Evolutionary conservation across 2,888 invertebrate species (phyloP).

Genomic region (Plagiodera versicolora): DNA sequence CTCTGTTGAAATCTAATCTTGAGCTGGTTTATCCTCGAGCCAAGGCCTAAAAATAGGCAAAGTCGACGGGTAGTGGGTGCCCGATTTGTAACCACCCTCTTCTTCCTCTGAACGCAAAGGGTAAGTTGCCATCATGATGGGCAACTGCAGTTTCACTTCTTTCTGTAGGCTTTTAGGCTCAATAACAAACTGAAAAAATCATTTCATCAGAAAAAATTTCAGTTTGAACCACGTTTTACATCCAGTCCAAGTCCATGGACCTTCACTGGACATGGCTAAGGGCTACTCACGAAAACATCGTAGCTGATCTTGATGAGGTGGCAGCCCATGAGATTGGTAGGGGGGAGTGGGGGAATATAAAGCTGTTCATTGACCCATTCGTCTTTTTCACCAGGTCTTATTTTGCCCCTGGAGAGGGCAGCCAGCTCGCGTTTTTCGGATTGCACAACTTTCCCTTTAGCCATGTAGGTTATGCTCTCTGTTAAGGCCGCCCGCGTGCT

Average conservation of each 20-base stretch:
- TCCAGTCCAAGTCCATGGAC: too few relatives aligned
- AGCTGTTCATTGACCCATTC: constrained; percentile 87
- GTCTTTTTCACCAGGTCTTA: constrained; percentile 77
- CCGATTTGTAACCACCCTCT: constrained; percentile 69
- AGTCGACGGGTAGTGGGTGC: constrained; percentile 91
- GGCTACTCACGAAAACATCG: constrained; percentile 81
- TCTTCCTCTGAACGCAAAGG: constrained; percentile 74
- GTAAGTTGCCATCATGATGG: constrained; percentile 90
- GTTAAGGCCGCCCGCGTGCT: constrained; percentile 84
- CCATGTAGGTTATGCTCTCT: constrained; percentile 86
- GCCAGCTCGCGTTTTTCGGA: constrained; percentile 86
- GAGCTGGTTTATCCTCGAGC: constrained; percentile 71
- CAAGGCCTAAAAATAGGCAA: constrained; percentile 89
- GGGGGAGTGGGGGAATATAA: constrained; percentile 91
- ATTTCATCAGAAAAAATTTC: background rate
- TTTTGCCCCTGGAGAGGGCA: constrained; percentile 76
- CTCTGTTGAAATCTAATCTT: constrained; percentile 21
- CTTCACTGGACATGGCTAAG: too few relatives aligned
- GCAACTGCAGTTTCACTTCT: constrained; percentile 87
- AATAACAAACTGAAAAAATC: constrained; percentile 75
- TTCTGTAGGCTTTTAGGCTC: constrained; percentile 91
- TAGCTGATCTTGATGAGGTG: constrained; percentile 92
- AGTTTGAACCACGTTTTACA: too few relatives aligned
- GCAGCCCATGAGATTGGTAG: constrained; percentile 91
- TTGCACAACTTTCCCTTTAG: constrained; percentile 83